Conservation (phyloP, 2,888 invertebrate species). For the Conchocele bisecta region DNA sequence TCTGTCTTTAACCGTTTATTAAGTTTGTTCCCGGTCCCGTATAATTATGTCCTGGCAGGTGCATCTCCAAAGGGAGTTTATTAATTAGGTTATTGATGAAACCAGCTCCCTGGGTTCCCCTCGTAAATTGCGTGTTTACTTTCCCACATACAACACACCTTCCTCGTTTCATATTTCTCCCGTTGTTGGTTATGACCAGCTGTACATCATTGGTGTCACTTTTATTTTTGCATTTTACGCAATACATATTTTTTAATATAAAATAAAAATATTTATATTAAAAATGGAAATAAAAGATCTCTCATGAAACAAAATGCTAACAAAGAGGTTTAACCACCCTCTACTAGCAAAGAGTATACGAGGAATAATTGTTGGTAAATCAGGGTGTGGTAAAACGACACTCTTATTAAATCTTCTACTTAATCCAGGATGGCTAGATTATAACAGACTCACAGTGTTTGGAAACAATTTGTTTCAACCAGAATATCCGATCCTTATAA, state of each 20-base stretch:
- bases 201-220: not conserved
- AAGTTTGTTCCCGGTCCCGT: no score
- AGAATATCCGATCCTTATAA: slow-evolving; percentile 12
- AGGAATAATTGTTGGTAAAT: slow-evolving; percentile 30
- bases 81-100: no score
- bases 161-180: slow-evolving; percentile 8
- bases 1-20: not conserved
- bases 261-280: no score
- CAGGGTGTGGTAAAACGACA: slow-evolving; percentile 15
- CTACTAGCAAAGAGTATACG: slow-evolving; percentile 27
- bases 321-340: no score
- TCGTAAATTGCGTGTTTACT: slow-evolving; percentile 20
- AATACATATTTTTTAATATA: slow-evolving; percentile 10
- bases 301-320: no score
- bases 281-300: no score
- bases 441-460: not conserved
- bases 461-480: slow-evolving; percentile 17
- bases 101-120: not conserved
- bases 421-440: not conserved
- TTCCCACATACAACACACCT: slow-evolving; percentile 19
- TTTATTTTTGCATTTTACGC: slow-evolving; percentile 19
- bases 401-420: not conserved
- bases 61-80: no score
- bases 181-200: slow-evolving; percentile 15
- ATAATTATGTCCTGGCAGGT: no score